Base-by-base conservation (phyloP, 2,113 vertebrate species). In the Notechis scutatus region DNA sequence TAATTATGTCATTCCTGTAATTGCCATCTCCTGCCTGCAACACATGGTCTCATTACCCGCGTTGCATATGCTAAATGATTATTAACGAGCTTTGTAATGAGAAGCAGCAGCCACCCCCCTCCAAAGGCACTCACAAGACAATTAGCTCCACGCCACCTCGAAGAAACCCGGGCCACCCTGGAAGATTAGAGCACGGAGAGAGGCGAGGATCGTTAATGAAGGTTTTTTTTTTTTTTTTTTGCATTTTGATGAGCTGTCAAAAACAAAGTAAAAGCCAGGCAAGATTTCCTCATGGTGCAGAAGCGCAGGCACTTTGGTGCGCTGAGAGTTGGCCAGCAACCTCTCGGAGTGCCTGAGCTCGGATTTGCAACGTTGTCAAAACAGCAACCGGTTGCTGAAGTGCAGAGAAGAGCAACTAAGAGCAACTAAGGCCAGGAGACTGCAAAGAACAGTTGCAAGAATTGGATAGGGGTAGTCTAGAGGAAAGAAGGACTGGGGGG, bases 51-150 rank as follows among this genome's bases (percentile, higher is more conserved):
- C 61, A 39, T 97, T 96, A 96, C 95, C 95, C 92, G 95, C 96
- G 95, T 96, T 96, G 96, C 96, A 97, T 96, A 96, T 95, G 96
- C 96, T 97, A 96, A 96, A 96, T 92, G 88, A 92, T 96, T 97
- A 96, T 97, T 97, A 97, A 97, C 91, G 96, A 96, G 96, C 95
- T 93, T 96, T 95, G 95, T 94, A 94, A 96, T 95, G 92, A 94
- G 94, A 1, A 3, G 92, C 2, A 56, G 90, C 94, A 95, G 94
- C 95, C 94, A 93, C 39, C 90, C 57, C 88, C 93, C 42, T 87
- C 55, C 95, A 93, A 94, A 95, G 96, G 92, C 96, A 94, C 94
- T 92, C 92, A 91, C 93, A 94, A 96, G 95, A 94, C 95, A 96
- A 96, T 97, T 96, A 96, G 96, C 93, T 97, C 95, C 94, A 85